Evolutionary conservation across 2,888 invertebrate species (phyloP).

Genomic region (Drosophila recens): DNA sequence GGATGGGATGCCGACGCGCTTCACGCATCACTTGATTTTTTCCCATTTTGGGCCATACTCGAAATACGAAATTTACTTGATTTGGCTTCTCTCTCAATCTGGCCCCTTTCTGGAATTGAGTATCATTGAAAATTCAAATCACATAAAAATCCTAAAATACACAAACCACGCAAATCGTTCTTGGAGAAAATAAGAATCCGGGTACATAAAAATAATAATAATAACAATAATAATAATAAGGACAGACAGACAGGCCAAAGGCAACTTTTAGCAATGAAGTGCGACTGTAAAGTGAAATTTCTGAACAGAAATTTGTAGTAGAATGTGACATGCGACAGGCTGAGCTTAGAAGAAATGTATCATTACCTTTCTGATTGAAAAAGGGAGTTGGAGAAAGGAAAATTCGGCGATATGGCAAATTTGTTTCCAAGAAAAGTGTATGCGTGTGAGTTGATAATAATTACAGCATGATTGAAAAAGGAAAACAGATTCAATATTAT

Average conservation of each 20-base stretch:
- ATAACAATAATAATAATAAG: constrained; percentile 49
- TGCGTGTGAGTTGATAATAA: constrained; percentile 2
- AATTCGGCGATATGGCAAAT: constrained; percentile 45
- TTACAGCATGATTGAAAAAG: constrained; percentile 12
- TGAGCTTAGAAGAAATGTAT: neutral
- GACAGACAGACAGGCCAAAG: constrained; percentile 12
- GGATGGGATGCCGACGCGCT: constrained; percentile 40
- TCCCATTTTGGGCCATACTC: constrained; percentile 32
- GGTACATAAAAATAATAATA: constrained; percentile 79
- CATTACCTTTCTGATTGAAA: neutral
- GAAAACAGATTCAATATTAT: constrained; percentile 57
- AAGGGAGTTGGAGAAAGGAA: neutral
- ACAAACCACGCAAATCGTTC: constrained; percentile 68
- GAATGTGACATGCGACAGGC: neutral
- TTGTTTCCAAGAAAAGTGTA: constrained; percentile 38
- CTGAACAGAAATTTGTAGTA: neutral
- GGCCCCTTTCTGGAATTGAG: constrained; percentile 30
- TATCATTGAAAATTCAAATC: constrained; percentile 81
- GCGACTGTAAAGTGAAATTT: constrained; percentile 12
- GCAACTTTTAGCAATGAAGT: constrained; percentile 17
- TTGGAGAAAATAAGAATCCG: constrained; percentile 65
- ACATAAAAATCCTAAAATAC: constrained; percentile 77
- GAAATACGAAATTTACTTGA: constrained; percentile 56
- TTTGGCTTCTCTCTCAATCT: constrained; percentile 40
- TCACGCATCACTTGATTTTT: constrained; percentile 55